Percentiles rank a stretch among this genome's conserved stretches.
phyloP scores from a whole-genome alignment of 1,140 invertebrate species.

The Whitmania pigra region DNA sequence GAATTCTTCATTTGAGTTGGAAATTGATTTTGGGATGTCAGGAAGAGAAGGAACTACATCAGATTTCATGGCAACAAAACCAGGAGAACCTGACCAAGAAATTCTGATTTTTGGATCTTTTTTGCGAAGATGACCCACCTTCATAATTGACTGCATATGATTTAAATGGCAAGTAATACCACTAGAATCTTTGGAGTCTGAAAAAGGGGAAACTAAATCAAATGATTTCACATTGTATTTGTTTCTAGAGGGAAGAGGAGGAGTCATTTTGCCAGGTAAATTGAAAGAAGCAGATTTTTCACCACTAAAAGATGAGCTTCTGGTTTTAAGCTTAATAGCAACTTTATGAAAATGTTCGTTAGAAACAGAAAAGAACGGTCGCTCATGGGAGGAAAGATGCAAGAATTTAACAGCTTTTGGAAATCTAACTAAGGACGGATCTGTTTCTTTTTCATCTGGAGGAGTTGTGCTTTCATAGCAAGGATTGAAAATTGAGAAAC shows the following conservation, averaged over 20 bases:
- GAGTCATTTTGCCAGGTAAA: too few relatives aligned
- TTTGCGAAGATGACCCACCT: neutral
- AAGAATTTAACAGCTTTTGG: neutral
- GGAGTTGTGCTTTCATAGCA: constrained; percentile 20
- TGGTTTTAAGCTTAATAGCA: neutral
- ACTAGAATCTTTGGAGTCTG: too few relatives aligned
- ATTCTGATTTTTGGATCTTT: neutral
- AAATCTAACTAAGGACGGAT: neutral
- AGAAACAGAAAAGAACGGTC: constrained; percentile 9
- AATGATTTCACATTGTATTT: too few relatives aligned
- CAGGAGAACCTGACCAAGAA: neutral
- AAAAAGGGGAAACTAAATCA: too few relatives aligned
- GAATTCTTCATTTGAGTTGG: neutral
- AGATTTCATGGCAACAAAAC: neutral
- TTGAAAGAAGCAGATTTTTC: too few relatives aligned
- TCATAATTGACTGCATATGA: too few relatives aligned
- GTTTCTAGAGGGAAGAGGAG: too few relatives aligned
- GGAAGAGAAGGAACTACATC: neutral
- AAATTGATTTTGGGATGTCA: neutral
- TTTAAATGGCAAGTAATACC: too few relatives aligned
- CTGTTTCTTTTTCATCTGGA: constrained; percentile 2
- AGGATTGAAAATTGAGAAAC: constrained; percentile 16
- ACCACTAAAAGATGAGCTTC: too few relatives aligned
- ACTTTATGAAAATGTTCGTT: constrained; percentile 5
- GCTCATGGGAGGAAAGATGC: neutral